These are phyloP conservation scores for Acarapis woodi DNA, from an alignment of 1,140 invertebrate genomes.

Conservation along the genomic window DNA sequence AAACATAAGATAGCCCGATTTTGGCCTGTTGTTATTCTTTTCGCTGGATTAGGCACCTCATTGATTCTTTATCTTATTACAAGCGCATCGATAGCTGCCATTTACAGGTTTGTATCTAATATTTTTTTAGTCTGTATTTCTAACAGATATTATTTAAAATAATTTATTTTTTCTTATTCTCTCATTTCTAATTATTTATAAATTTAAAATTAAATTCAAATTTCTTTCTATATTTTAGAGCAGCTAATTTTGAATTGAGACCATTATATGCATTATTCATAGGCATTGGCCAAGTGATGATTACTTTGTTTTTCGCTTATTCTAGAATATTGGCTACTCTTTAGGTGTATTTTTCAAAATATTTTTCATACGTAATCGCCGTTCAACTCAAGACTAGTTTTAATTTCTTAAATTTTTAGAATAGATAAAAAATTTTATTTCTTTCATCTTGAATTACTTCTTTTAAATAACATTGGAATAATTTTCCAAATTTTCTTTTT, in stretches of 20 bases:
- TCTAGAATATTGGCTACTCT: conserved; percentile 70
- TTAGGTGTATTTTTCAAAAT: too few relatives aligned
- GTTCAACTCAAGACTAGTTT: too few relatives aligned
- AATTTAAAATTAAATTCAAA: too few relatives aligned
- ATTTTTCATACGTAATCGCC: too few relatives aligned
- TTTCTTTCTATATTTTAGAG: too few relatives aligned
- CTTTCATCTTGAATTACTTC: conserved; percentile 1
- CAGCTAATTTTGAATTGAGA: conserved; percentile 54
- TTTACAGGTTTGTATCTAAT: too few relatives aligned
- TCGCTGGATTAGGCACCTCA: conserved; percentile 58
- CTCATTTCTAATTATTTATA: too few relatives aligned
- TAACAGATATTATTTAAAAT: conserved; percentile 1
- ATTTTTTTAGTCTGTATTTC: too few relatives aligned
- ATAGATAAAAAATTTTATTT: conserved; percentile 3
- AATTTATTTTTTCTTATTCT: conserved; percentile 4
- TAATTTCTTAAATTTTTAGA: too few relatives aligned
- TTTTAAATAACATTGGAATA: too few relatives aligned
- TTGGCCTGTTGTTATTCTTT: conserved; percentile 53
- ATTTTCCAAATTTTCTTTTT: too few relatives aligned
- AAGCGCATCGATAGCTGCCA: conserved; percentile 46
- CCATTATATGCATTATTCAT: conserved; percentile 65
- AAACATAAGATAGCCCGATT: conserved; percentile 71
- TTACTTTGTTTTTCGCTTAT: conserved; percentile 59
- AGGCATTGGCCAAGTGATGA: conserved; percentile 64
- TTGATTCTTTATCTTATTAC: conserved; percentile 56